phyloP scores from a whole-genome alignment of 2,888 invertebrate genomes.

The Drosophila ustulata region DNA sequence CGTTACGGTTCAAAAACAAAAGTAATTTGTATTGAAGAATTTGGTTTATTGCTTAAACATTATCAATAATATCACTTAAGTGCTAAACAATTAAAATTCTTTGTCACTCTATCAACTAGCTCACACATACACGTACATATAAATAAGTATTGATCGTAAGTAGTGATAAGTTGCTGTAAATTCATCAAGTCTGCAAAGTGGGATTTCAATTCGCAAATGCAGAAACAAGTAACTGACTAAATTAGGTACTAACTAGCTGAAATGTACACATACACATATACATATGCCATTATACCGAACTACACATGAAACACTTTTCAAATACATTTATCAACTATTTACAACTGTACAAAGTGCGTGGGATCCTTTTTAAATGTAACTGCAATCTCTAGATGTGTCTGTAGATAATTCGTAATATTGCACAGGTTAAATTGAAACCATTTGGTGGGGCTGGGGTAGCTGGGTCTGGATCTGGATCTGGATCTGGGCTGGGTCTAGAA shows the following conservation, averaged over 20 bases:
- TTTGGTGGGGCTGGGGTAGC: constrained; percentile 57
- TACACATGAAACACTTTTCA: constrained; percentile 19
- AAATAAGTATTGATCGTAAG: constrained; percentile 26
- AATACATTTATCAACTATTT: constrained; percentile 17
- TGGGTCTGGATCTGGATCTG: not conserved
- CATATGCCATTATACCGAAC: constrained; percentile 14
- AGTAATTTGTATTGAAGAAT: constrained; percentile 61
- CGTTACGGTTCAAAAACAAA: not conserved
- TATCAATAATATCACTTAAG: constrained; percentile 79
- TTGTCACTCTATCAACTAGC: constrained; percentile 36
- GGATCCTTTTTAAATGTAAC: not conserved
- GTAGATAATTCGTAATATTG: constrained; percentile 52
- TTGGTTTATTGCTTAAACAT: constrained; percentile 79
- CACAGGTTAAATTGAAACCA: constrained; percentile 75
- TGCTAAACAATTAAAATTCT: constrained; percentile 75
- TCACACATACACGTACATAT: constrained; percentile 30
- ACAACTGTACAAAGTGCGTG: constrained; percentile 38
- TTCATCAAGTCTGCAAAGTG: constrained; percentile 27
- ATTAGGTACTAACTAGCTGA: constrained; percentile 69
- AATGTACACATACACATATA: constrained; percentile 25
- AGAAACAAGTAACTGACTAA: constrained; percentile 28
- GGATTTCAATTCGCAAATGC: constrained; percentile 53
- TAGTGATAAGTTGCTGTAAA: constrained; percentile 31
- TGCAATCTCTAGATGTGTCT: not conserved
- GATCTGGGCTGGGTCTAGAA: constrained; percentile 39